These are phyloP conservation scores for Nesogale talazaci DNA, from an alignment of 2,113 vertebrate species.

Conservation along the genomic window DNA sequence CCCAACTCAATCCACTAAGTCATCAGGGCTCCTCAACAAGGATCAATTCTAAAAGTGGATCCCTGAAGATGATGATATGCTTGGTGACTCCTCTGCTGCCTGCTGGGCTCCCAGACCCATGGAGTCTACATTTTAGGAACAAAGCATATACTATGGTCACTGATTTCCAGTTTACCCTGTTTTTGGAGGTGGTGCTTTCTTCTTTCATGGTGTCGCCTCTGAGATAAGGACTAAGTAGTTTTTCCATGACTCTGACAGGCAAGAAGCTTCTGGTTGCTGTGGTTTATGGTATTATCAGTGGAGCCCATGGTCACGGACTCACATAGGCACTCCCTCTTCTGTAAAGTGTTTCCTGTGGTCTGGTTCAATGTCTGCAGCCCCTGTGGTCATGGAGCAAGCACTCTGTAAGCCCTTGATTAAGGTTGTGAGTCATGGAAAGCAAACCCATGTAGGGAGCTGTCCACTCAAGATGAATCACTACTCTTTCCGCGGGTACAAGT, in stretches of 20 bases:
- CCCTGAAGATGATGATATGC: conserved; percentile 58
- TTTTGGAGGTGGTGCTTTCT: conserved; percentile 29
- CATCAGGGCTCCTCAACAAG: neutral
- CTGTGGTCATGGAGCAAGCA: neutral
- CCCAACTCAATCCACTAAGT: too few species aligned
- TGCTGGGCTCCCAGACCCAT: conserved; percentile 1
- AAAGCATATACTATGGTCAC: neutral
- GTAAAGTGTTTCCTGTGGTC: conserved; percentile 9
- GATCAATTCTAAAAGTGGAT: conserved; percentile 63
- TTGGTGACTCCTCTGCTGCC: conserved; percentile 26
- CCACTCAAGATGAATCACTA: conserved; percentile 42
- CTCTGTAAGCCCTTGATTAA: conserved; percentile 18
- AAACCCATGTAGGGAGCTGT: conserved; percentile 44
- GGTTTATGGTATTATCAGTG: neutral
- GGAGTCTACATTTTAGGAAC: conserved; percentile 29
- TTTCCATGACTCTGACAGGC: conserved; percentile 1
- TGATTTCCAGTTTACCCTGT: conserved; percentile 14
- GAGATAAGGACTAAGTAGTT: conserved; percentile 7
- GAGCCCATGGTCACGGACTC: neutral
- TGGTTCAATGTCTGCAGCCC: neutral
- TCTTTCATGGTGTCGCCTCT: conserved; percentile 19
- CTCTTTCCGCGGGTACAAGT: conserved; percentile 32
- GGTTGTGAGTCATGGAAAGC: conserved; percentile 38
- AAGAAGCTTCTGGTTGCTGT: neutral
- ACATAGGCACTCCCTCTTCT: conserved; percentile 30